These are phyloP conservation scores for Ostrea denselamellosa DNA, from an alignment of 1,140 invertebrate genomes.

Conservation along the genomic window DNA sequence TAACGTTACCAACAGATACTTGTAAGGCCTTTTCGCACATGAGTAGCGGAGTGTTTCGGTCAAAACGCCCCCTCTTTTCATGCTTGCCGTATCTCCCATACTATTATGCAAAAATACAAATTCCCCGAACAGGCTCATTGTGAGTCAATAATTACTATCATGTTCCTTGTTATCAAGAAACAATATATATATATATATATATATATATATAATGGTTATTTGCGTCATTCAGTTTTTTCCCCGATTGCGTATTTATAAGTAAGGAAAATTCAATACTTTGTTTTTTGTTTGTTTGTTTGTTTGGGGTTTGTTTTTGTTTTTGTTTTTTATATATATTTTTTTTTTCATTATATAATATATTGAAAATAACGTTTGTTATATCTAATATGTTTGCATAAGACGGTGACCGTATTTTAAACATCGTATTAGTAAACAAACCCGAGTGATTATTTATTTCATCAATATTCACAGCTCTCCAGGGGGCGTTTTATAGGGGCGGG, in stretches of 20 bases:
- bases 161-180: too few relatives aligned
- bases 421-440: constrained; percentile 2
- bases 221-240: too few relatives aligned
- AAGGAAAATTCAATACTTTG: too few relatives aligned
- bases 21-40: constrained; percentile 12
- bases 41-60: constrained; percentile 25
- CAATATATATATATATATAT: too few relatives aligned
- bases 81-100: not conserved
- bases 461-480: not conserved
- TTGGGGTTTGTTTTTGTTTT: too few relatives aligned
- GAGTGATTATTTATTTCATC: not conserved
- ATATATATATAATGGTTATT: too few relatives aligned
- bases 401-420: not conserved
- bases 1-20: not conserved
- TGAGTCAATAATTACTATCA: too few relatives aligned
- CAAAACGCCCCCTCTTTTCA: constrained; percentile 28
- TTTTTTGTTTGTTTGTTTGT: too few relatives aligned
- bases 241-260: too few relatives aligned
- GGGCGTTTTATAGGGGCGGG: not conserved
- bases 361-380: not conserved
- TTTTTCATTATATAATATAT: too few relatives aligned
- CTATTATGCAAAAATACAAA: not conserved
- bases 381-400: not conserved
- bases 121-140: not conserved
- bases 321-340: too few relatives aligned